These are phyloP conservation scores for Rhea pennata DNA, from an alignment of 2,113 vertebrate species.

Conservation along the genomic window DNA sequence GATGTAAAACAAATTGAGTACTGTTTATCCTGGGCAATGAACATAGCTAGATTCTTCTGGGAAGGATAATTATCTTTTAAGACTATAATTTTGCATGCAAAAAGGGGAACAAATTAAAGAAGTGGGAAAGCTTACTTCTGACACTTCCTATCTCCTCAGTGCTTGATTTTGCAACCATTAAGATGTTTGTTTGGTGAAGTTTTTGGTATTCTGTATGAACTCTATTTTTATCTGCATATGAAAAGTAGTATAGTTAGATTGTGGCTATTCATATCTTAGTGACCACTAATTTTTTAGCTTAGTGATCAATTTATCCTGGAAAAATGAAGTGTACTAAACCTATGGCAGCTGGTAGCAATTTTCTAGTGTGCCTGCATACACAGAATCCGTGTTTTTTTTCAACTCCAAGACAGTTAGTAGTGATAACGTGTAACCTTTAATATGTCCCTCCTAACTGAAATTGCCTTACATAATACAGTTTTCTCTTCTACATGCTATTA, in stretches of 20 bases:
- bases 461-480: background rate
- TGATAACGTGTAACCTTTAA: rapidly evolving
- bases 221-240: background rate
- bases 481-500: background rate
- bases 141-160: background rate
- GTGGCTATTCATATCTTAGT: background rate
- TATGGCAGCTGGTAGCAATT: background rate
- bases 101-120: background rate
- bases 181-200: background rate
- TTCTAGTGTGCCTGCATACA: background rate
- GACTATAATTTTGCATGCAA: background rate
- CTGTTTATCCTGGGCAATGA: background rate
- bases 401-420: background rate
- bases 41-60: background rate
- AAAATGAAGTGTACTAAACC: background rate
- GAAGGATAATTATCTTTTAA: background rate
- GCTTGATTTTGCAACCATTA: background rate
- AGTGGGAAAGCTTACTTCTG: background rate
- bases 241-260: background rate
- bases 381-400: background rate
- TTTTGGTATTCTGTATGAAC: background rate
- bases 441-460: background rate
- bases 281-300: background rate
- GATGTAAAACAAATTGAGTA: background rate
- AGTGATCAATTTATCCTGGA: background rate